Evolutionary conservation across 23 tunicate species (phyloP).

Genomic region (Styela plicata): DNA sequence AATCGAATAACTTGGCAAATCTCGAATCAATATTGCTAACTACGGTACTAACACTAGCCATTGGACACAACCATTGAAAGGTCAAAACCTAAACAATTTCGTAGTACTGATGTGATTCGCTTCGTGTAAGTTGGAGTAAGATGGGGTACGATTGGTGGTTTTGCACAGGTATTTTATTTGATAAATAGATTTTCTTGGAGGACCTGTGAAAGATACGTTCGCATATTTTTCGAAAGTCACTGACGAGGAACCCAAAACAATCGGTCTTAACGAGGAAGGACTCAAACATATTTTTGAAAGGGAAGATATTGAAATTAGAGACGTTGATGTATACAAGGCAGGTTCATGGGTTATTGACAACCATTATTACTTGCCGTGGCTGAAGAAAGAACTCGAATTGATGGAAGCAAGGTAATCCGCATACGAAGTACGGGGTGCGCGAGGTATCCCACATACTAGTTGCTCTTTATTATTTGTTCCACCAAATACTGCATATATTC

Average conservation of each 20-base stretch:
- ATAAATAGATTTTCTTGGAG: neutral
- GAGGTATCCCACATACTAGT: no score
- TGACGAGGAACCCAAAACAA: neutral
- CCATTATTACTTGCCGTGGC: conserved; percentile 8
- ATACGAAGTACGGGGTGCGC: no score
- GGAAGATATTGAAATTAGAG: neutral
- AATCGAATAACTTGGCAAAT: no score
- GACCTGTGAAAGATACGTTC: neutral
- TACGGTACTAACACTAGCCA: no score
- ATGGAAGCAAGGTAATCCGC: conserved; percentile 16
- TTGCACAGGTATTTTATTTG: neutral
- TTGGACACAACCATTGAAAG: no score
- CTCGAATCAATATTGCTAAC: no score
- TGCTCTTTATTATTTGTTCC: neutral
- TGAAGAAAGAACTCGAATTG: conserved; percentile 6
- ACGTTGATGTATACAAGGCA: neutral
- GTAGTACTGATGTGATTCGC: neutral
- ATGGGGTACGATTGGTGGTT: neutral
- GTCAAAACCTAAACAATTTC: neutral
- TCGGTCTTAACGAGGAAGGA: neutral
- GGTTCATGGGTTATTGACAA: conserved; percentile 15
- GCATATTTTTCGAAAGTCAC: neutral
- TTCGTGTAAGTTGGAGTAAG: neutral
- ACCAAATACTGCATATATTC: no score
- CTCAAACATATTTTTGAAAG: conserved; percentile 6